Percentiles rank a stretch among this genome's conserved stretches.
Evolutionary conservation across 2,888 invertebrate genomes (phyloP).

Genomic region (Cryptocheilus praepositus): DNA sequence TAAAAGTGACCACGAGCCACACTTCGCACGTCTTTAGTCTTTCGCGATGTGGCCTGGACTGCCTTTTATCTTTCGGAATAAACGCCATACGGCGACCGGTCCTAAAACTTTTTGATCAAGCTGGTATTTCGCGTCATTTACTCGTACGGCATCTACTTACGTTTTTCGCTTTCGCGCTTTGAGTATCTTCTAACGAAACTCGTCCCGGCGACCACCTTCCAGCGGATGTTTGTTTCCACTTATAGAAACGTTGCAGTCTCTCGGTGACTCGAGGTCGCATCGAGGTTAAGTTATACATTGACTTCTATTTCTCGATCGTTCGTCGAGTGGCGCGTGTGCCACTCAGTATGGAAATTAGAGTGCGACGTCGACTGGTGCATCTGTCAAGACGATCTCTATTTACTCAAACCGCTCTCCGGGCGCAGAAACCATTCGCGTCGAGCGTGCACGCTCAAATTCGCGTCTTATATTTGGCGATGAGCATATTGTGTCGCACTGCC

Average conservation of each 20-base stretch:
- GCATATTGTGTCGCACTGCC: too few relatives aligned
- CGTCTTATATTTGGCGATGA: too few relatives aligned
- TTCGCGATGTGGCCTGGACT: too few relatives aligned
- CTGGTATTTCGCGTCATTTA: neutral
- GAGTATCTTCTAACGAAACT: neutral
- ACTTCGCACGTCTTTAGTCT: too few relatives aligned
- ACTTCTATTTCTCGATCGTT: conserved; percentile 39
- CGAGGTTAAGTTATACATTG: conserved; percentile 47
- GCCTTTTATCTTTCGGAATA: too few relatives aligned
- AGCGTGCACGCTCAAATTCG: too few relatives aligned
- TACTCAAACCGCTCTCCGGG: neutral
- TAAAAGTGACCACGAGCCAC: too few relatives aligned
- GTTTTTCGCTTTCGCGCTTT: neutral
- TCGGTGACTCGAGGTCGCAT: conserved; percentile 30
- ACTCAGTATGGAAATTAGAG: conserved; percentile 34
- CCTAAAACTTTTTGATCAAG: too few relatives aligned
- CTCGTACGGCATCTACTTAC: neutral
- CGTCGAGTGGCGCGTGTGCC: conserved; percentile 27
- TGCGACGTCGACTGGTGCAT: conserved; percentile 21
- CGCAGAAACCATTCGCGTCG: neutral
- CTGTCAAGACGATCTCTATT: conserved; percentile 17
- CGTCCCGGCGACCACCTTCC: neutral
- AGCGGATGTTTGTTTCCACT: conserved; percentile 17
- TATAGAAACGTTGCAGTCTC: conserved; percentile 28
- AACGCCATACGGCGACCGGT: too few relatives aligned